Conservation (phyloP, 2,888 invertebrate species). For the Leuctra nigra region DNA sequence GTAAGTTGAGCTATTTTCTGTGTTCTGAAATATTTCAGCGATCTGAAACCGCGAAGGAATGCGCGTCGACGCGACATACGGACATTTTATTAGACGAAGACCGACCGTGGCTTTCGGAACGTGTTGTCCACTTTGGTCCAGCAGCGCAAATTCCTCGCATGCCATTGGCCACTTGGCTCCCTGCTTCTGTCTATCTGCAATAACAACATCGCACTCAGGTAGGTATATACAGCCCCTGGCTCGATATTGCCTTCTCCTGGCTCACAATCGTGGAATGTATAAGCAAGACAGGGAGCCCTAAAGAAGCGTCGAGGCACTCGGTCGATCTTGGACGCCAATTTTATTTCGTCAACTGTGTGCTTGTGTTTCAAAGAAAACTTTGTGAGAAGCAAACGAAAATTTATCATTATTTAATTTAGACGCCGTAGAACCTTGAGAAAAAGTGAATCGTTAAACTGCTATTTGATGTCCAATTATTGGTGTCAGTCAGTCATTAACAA, state of each 20-base stretch:
- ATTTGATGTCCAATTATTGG: no score
- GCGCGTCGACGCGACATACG: constrained; percentile 7
- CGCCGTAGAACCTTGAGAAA: no score
- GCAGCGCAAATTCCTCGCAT: constrained; percentile 3
- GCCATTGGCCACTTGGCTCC: constrained; percentile 13
- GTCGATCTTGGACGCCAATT: no score
- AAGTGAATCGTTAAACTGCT: no score
- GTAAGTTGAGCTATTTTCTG: neutral
- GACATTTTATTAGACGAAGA: constrained; percentile 17
- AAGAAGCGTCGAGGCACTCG: no score
- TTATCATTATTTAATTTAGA: no score
- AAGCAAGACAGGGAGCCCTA: neutral
- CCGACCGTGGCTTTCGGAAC: neutral
- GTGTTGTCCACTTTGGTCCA: neutral
- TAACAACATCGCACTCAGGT: constrained; percentile 6
- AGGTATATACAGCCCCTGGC: neutral
- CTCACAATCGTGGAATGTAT: constrained; percentile 8
- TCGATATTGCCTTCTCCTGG: constrained; percentile 6
- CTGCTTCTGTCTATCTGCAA: neutral
- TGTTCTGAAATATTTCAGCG: constrained; percentile 10
- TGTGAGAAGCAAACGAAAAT: no score
- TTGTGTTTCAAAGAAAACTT: no score
- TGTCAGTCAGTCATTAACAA: no score
- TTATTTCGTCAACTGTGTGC: no score
- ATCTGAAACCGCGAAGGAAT: constrained; percentile 8